Percentiles rank a stretch among this genome's conserved stretches.
These are phyloP conservation scores for Calidris pygmaea DNA, from an alignment of 2,113 vertebrate species.

Conservation along the genomic window DNA sequence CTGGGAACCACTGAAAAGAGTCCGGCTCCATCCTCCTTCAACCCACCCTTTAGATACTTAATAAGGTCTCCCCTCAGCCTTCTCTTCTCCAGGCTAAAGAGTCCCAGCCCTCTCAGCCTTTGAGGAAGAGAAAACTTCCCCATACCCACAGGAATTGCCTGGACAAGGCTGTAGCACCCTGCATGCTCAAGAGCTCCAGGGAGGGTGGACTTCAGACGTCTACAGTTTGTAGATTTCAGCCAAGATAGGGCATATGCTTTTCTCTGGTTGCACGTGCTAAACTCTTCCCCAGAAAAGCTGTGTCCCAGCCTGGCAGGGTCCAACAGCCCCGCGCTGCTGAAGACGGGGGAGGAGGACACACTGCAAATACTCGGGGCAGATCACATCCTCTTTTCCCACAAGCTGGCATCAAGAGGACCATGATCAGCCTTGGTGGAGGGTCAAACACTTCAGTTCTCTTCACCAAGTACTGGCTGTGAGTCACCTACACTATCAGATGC, in stretches of 20 bases:
- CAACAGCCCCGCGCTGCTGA: too few relatives aligned
- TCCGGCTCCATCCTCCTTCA: too few relatives aligned
- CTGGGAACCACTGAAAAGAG: too few relatives aligned
- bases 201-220: neutral
- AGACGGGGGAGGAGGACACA: neutral
- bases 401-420: neutral
- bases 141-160: neutral
- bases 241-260: neutral
- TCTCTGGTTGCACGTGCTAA: neutral
- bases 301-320: neutral
- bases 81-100: too few relatives aligned
- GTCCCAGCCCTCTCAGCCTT: too few relatives aligned
- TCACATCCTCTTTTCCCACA: neutral
- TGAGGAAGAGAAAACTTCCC: neutral
- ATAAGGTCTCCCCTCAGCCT: too few relatives aligned
- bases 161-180: rapidly evolving
- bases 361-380: neutral
- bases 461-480: neutral
- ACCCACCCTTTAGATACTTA: too few relatives aligned
- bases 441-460: neutral
- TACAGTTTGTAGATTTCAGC: neutral
- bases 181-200: neutral
- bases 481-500: too few relatives aligned
- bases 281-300: neutral
- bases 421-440: rapidly evolving